A percentile compares a stretch with the other conserved stretches of the same genome.
Evolutionary conservation across 2,113 vertebrate species (phyloP).

Genomic region (Podiceps cristatus): DNA sequence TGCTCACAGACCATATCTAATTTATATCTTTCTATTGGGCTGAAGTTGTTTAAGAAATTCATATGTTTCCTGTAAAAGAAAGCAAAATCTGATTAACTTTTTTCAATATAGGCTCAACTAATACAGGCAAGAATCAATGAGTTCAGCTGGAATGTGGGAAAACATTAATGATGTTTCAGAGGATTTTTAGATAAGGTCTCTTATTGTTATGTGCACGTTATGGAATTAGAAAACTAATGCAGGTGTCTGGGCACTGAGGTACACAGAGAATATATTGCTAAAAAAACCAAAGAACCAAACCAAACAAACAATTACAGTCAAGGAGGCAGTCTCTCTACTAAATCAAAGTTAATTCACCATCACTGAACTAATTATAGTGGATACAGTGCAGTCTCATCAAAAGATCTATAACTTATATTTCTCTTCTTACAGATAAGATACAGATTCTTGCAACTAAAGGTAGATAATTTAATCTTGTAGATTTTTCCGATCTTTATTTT

Average conservation of each 20-base stretch:
- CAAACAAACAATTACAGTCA: neutral
- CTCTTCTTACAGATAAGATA: neutral
- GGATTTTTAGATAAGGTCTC: neutral
- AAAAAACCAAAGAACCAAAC: neutral
- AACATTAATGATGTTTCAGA: slow-evolving; percentile 11
- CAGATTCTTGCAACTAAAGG: neutral
- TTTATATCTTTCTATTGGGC: neutral
- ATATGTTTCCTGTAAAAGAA: neutral
- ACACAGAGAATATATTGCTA: neutral
- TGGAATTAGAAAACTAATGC: slow-evolving; percentile 7
- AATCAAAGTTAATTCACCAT: neutral
- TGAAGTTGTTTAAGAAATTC: neutral
- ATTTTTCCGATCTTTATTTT: neutral
- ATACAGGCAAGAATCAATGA: neutral
- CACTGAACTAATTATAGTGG: neutral
- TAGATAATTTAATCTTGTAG: neutral
- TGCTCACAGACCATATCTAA: neutral
- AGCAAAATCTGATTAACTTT: neutral
- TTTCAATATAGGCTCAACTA: neutral
- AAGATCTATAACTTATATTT: neutral
- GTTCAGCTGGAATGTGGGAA: neutral
- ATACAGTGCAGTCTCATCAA: neutral
- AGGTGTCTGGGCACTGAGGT: neutral
- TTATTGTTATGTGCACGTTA: neutral
- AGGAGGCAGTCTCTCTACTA: neutral